Conservation (phyloP, 2,888 invertebrate genomes). For the Psylliodes chrysocephalus region DNA sequence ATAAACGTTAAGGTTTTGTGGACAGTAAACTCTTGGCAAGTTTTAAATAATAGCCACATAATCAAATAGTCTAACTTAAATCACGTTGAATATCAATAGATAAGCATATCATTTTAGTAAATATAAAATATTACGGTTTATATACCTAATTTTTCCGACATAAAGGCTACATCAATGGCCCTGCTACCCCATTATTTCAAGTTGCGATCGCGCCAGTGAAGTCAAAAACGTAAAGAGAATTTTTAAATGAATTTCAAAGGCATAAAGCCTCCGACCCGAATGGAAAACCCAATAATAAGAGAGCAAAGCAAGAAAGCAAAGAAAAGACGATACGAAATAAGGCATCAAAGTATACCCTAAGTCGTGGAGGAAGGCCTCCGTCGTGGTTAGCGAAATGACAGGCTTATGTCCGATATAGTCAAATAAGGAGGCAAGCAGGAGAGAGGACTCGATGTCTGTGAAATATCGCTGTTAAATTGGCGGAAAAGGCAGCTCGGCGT, state of each 20-base stretch:
- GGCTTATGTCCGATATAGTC: constrained; percentile 59
- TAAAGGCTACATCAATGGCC: too few species aligned
- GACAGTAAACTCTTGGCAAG: too few species aligned
- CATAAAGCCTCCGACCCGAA: constrained; percentile 35
- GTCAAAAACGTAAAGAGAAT: constrained; percentile 21
- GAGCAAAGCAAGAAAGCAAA: constrained; percentile 34
- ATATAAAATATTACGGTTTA: too few species aligned
- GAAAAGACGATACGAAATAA: constrained; percentile 28
- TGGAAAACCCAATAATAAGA: constrained; percentile 45
- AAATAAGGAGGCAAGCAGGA: constrained; percentile 56
- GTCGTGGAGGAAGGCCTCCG: constrained; percentile 39
- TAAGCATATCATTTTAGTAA: too few species aligned
- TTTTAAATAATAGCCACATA: too few species aligned
- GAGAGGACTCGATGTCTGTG: constrained; percentile 50
- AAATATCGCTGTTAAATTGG: constrained; percentile 63
- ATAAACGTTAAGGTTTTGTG: too few species aligned
- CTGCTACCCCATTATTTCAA: constrained; percentile 13
- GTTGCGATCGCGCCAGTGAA: constrained; percentile 11
- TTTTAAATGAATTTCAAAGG: constrained; percentile 27
- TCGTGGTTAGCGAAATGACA: constrained; percentile 57
- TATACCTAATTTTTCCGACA: too few species aligned
- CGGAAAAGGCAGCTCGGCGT: constrained; percentile 52
- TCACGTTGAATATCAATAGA: too few species aligned
- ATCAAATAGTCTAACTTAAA: too few species aligned
- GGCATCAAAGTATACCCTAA: constrained; percentile 50